These are phyloP conservation scores for Pinna nobilis DNA, from an alignment of 1,140 invertebrate genomes.

Conservation along the genomic window DNA sequence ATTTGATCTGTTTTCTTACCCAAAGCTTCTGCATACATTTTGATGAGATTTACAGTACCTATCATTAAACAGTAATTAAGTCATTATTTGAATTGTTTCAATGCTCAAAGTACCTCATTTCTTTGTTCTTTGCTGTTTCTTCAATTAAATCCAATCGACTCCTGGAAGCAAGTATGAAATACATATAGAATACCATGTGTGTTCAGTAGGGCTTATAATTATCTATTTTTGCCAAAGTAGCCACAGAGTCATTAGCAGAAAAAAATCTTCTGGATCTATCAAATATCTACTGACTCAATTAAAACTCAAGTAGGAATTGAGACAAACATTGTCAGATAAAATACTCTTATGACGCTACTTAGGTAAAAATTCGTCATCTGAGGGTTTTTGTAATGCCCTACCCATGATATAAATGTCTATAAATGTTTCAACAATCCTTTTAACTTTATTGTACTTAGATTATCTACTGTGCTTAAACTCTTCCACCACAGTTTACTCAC, in stretches of 20 bases:
- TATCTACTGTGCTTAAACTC: not conserved
- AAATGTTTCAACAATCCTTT: too few species aligned
- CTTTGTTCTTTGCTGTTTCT: slow-evolving; percentile 61
- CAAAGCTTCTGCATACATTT: too few species aligned
- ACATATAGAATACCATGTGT: not conserved
- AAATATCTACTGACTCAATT: too few species aligned
- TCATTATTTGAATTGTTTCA: not conserved
- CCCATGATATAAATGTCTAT: not conserved
- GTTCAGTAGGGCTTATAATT: not conserved
- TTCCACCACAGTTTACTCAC: slow-evolving; percentile 34
- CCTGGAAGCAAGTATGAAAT: slow-evolving; percentile 42
- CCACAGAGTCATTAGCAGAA: too few species aligned
- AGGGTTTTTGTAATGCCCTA: not conserved
- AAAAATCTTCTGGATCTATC: too few species aligned
- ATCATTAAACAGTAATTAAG: not conserved
- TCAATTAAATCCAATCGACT: slow-evolving; percentile 62
- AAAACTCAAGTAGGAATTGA: not conserved
- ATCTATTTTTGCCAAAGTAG: too few species aligned
- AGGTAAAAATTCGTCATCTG: not conserved
- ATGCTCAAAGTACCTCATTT: slow-evolving; percentile 54
- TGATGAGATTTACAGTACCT: not conserved
- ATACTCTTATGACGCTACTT: not conserved
- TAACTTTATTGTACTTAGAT: not conserved
- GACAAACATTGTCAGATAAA: not conserved
- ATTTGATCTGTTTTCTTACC: too few species aligned